Evolutionary conservation across 1,140 invertebrate genomes (phyloP).

Genomic region (Hypothenemus hampei): DNA sequence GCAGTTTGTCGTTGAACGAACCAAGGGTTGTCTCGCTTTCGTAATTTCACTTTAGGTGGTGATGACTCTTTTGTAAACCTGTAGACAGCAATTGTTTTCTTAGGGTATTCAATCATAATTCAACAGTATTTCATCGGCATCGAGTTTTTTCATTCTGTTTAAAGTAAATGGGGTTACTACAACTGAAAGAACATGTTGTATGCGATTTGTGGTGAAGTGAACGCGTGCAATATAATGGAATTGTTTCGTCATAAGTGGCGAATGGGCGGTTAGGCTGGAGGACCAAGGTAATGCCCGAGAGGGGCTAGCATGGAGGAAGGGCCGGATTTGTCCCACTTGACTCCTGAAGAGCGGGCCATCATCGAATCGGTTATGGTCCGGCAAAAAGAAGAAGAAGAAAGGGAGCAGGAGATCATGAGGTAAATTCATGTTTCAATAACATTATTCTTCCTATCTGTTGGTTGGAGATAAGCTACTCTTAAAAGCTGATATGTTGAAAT

Average conservation of each 20-base stretch:
- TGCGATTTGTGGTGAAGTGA: neutral
- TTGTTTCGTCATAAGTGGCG: neutral
- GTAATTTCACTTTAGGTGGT: too few species aligned
- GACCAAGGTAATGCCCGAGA: slow-evolving; percentile 32
- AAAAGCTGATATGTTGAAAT: too few species aligned
- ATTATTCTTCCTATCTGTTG: too few species aligned
- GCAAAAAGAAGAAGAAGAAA: slow-evolving; percentile 94
- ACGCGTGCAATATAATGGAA: slow-evolving; percentile 1
- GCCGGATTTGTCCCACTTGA: slow-evolving; percentile 96
- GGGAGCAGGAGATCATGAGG: slow-evolving; percentile 93
- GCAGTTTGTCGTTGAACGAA: slow-evolving; percentile 13
- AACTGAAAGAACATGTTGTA: too few species aligned
- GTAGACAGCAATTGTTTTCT: too few species aligned
- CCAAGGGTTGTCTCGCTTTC: slow-evolving; percentile 15
- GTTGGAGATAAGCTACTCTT: too few species aligned
- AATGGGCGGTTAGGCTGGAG: slow-evolving; percentile 11
- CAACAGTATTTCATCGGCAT: too few species aligned
- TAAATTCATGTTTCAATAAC: slow-evolving; percentile 43
- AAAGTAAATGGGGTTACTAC: too few species aligned
- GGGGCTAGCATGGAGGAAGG: slow-evolving; percentile 60
- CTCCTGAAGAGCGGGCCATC: slow-evolving; percentile 93
- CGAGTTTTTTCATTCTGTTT: too few species aligned
- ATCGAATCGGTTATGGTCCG: slow-evolving; percentile 95
- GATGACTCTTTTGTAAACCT: too few species aligned
- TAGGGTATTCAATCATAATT: too few species aligned